A percentile compares a stretch with the other conserved stretches of the same genome.
Conservation (phyloP, 2,797 vertebrate species). For the Crenuchus spilurus region DNA sequence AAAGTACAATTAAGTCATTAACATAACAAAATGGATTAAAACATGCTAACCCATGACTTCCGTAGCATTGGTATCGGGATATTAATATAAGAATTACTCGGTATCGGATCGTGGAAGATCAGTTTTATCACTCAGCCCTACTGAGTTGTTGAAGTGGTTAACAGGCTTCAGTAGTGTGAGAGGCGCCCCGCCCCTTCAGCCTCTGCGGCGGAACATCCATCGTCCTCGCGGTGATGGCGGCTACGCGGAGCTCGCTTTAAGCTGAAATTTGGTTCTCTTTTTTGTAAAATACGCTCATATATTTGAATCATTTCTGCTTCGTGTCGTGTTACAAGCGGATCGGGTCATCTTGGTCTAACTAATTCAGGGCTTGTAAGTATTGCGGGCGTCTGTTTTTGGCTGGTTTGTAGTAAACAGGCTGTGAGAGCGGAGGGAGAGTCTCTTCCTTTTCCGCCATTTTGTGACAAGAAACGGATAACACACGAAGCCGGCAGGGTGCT, state of each 20-base stretch:
- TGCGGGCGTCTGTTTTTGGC: neutral
- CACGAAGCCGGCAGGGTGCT: constrained; percentile 50
- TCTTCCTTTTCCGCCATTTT: constrained; percentile 88
- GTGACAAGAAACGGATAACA: constrained; percentile 78
- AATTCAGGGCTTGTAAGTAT: constrained; percentile 70
- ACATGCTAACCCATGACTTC: too few relatives aligned
- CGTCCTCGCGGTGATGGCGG: constrained; percentile 65
- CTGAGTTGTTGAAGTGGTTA: neutral
- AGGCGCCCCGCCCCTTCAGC: constrained; percentile 38
- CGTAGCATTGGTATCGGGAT: too few relatives aligned
- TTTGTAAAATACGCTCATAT: constrained; percentile 2
- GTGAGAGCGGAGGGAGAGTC: constrained; percentile 77
- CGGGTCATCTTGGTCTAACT: constrained; percentile 42
- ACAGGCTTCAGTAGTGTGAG: neutral
- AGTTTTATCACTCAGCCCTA: too few relatives aligned
- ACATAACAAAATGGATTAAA: too few relatives aligned
- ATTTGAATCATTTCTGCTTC: neutral
- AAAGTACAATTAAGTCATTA: too few relatives aligned
- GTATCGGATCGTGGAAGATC: too few relatives aligned
- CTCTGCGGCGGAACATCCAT: constrained; percentile 56
- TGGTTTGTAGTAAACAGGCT: constrained; percentile 42
- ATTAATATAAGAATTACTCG: too few relatives aligned
- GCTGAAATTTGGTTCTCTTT: constrained; percentile 14
- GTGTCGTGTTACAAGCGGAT: neutral
- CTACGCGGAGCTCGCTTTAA: constrained; percentile 47